These are phyloP conservation scores for Thaleichthys pacificus DNA, from an alignment of 2,797 vertebrate genomes.

Conservation along the genomic window DNA sequence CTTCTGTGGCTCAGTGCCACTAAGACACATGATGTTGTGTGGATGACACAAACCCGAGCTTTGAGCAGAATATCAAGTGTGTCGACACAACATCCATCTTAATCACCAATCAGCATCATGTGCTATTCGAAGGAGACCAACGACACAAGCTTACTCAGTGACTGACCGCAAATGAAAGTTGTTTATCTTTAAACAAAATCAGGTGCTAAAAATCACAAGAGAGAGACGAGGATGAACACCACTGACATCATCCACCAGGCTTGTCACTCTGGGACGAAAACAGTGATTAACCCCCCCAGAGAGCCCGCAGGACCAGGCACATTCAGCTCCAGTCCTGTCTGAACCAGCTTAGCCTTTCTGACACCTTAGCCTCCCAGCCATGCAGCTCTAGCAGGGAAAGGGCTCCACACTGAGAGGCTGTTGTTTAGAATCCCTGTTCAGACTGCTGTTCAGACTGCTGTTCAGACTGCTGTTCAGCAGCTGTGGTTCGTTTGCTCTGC, in stretches of 20 bases:
- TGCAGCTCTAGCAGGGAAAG: too few species aligned
- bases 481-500: slow-evolving; percentile 57
- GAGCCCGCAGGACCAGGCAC: too few species aligned
- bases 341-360: too few species aligned
- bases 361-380: too few species aligned
- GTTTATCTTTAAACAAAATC: not conserved
- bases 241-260: too few species aligned
- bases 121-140: slow-evolving; percentile 3
- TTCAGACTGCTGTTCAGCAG: slow-evolving; percentile 50
- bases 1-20: not conserved
- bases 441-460: slow-evolving; percentile 11
- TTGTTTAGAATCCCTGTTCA: too few species aligned
- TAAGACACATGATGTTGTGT: not conserved
- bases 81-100: slow-evolving; percentile 8
- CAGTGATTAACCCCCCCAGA: too few species aligned
- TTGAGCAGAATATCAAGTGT: not conserved
- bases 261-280: too few species aligned
- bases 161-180: slow-evolving; percentile 11
- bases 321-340: too few species aligned
- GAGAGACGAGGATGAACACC: too few species aligned
- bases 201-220: too few species aligned
- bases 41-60: slow-evolving; percentile 9
- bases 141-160: slow-evolving; percentile 3
- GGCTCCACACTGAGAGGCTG: too few species aligned
- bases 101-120: not conserved